Percentiles rank a stretch among this genome's conserved stretches.
These are phyloP conservation scores for Luscinia luscinia DNA, from an alignment of 2,797 vertebrate species.

Conservation along the genomic window DNA sequence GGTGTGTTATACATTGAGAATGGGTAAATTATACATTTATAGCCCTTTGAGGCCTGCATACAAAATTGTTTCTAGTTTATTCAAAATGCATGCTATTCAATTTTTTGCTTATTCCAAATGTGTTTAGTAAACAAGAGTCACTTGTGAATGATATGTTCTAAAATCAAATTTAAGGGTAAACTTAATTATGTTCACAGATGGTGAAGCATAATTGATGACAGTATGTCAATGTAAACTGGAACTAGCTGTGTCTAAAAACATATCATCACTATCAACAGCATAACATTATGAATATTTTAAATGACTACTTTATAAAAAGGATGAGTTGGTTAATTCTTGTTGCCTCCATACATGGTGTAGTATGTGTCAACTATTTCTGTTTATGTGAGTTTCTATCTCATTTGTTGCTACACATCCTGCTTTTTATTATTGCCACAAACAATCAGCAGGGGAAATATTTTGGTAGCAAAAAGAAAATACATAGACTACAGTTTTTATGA, in stretches of 20 bases:
- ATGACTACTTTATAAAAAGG: slow-evolving; percentile 28
- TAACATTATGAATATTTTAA: slow-evolving; percentile 59
- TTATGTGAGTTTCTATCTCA: neutral
- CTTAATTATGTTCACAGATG: slow-evolving; percentile 79
- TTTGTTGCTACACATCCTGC: neutral
- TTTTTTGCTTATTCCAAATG: slow-evolving; percentile 55
- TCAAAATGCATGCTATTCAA: slow-evolving; percentile 43
- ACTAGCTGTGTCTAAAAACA: slow-evolving; percentile 71
- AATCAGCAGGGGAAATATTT: slow-evolving; percentile 1
- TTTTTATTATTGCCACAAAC: neutral
- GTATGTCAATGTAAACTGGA: slow-evolving; percentile 71
- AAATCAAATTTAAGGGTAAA: slow-evolving; percentile 78
- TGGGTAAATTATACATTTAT: neutral
- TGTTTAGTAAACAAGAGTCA: slow-evolving; percentile 72
- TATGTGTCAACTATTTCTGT: neutral
- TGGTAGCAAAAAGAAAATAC: neutral
- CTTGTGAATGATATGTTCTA: slow-evolving; percentile 71
- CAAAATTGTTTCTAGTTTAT: slow-evolving; percentile 35
- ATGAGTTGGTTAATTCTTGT: slow-evolving; percentile 33
- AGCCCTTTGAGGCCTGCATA: neutral
- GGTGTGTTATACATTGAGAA: neutral
- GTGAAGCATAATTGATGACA: slow-evolving; percentile 76
- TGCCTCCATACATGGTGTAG: neutral
- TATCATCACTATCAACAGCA: slow-evolving; percentile 60
- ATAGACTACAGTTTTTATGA: neutral